Conservation (phyloP, 2,113 vertebrate genomes). For the Lepus europaeus region DNA sequence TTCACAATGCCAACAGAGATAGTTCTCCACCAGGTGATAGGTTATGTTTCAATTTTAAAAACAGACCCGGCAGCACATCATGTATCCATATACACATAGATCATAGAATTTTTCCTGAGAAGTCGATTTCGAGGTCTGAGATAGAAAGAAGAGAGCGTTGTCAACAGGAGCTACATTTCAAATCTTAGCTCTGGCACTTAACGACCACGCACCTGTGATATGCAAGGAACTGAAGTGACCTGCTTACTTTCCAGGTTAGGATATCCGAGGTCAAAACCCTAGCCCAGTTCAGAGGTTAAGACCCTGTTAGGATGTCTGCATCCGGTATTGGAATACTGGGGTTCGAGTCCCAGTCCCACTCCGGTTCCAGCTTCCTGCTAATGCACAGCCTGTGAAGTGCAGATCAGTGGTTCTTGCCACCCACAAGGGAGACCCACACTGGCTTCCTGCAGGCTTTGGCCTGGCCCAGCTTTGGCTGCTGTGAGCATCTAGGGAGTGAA, state of each 20-base stretch:
- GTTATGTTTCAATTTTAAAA: slow-evolving; percentile 39
- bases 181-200: background rate
- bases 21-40: background rate
- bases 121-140: slow-evolving; percentile 16
- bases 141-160: background rate
- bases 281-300: background rate
- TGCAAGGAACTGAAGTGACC: background rate
- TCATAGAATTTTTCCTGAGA: background rate
- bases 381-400: no score
- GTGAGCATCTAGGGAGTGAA: no score
- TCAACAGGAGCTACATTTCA: background rate
- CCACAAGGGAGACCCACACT: no score
- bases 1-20: slow-evolving; percentile 15
- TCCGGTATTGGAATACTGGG: no score
- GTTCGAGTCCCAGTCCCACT: no score
- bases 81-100: background rate
- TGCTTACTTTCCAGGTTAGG: slow-evolving; percentile 1
- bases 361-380: no score
- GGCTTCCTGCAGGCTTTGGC: no score
- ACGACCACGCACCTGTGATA: background rate
- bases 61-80: background rate
- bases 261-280: background rate
- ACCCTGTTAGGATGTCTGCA: no score
- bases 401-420: no score
- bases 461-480: no score